Conservation (phyloP, 2,888 invertebrate genomes). For the Ectobius pallidus region DNA sequence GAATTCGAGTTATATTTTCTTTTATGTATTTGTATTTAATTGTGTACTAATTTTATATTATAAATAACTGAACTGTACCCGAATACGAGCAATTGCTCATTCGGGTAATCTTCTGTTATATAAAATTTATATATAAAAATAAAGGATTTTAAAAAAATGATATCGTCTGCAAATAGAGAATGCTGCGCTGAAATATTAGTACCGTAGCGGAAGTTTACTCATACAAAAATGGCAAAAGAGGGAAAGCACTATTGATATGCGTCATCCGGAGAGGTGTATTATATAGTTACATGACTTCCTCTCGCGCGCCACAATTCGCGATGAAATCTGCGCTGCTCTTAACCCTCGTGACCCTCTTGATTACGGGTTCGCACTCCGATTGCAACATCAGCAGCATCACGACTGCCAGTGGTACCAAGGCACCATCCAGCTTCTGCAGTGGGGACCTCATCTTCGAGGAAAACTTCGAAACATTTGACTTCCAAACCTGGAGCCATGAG, state of each 20-base stretch:
- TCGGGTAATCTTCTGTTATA: too few relatives aligned
- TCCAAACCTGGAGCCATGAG: constrained; percentile 69
- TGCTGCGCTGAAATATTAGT: too few relatives aligned
- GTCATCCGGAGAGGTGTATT: neutral
- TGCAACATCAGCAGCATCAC: constrained; percentile 59
- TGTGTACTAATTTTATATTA: too few relatives aligned
- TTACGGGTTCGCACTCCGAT: neutral
- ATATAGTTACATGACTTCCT: neutral
- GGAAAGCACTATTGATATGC: neutral
- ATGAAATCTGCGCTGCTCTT: neutral
- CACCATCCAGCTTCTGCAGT: constrained; percentile 58
- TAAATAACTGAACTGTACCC: too few relatives aligned
- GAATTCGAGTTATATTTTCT: too few relatives aligned
- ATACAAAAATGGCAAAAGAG: neutral
- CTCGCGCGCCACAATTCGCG: neutral
- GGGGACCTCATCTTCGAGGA: constrained; percentile 68
- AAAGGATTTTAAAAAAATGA: too few relatives aligned
- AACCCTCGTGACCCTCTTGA: neutral
- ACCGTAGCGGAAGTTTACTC: too few relatives aligned
- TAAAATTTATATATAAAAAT: too few relatives aligned
- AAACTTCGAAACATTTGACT: constrained; percentile 64
- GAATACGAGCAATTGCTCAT: too few relatives aligned
- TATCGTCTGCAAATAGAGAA: too few relatives aligned
- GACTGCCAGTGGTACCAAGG: constrained; percentile 60
- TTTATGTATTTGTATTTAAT: too few relatives aligned